Evolutionary conservation across 2,888 invertebrate genomes (phyloP).

Genomic region (Trichacis sp.): DNA sequence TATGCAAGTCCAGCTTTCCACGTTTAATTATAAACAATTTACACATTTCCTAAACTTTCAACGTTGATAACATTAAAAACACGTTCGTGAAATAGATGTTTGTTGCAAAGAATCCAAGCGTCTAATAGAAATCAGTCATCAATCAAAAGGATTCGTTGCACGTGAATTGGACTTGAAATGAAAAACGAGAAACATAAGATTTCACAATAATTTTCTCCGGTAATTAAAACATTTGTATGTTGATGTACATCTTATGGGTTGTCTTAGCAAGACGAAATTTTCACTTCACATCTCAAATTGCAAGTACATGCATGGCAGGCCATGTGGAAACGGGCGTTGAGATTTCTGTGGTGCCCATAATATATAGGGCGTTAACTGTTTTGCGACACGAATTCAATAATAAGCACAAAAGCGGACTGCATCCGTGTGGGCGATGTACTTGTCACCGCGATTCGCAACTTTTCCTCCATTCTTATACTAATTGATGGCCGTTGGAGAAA

Average conservation of each 20-base stretch:
- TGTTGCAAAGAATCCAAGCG: too few relatives aligned
- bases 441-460: not conserved
- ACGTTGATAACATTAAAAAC: too few relatives aligned
- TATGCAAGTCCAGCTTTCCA: too few relatives aligned
- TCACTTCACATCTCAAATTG: slow-evolving; percentile 33
- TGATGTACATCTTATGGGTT: slow-evolving; percentile 15
- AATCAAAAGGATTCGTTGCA: too few relatives aligned
- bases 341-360: slow-evolving; percentile 59
- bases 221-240: slow-evolving; percentile 48
- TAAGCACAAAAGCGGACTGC: too few relatives aligned
- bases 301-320: slow-evolving; percentile 55
- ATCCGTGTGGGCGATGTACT: not conserved
- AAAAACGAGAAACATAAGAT: slow-evolving; percentile 39
- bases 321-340: slow-evolving; percentile 56
- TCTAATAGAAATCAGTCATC: too few relatives aligned
- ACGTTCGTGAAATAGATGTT: too few relatives aligned
- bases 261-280: slow-evolving; percentile 50
- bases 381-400: slow-evolving; percentile 52
- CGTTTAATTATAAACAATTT: too few relatives aligned
- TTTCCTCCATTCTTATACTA: not conserved
- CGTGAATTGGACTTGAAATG: too few relatives aligned
- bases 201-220: slow-evolving; percentile 51
- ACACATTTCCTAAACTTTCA: too few relatives aligned
- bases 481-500: not conserved
- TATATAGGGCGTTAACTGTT: slow-evolving; percentile 65